Evolutionary conservation across 2,888 invertebrate species (phyloP).

Genomic region (Perithous albicinctus): DNA sequence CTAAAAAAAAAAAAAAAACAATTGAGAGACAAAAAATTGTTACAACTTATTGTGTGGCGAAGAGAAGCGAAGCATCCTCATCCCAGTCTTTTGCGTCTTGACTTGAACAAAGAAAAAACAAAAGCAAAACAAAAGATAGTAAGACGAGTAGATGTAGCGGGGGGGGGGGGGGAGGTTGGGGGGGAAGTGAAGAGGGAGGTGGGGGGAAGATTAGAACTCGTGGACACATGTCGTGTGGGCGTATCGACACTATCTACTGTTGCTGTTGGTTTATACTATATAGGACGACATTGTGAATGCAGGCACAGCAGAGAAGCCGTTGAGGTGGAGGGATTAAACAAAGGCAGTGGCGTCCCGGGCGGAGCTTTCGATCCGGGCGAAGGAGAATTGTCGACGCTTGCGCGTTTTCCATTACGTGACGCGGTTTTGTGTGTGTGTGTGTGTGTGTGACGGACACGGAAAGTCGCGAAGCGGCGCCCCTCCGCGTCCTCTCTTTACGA

Average conservation of each 20-base stretch:
- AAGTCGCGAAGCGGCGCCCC: constrained; percentile 59
- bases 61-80: constrained; percentile 14
- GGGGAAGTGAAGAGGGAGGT: not conserved
- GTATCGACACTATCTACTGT: constrained; percentile 70
- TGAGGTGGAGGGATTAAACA: constrained; percentile 78
- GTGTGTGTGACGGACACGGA: constrained; percentile 33
- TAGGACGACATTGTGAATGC: constrained; percentile 24
- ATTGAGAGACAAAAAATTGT: no score
- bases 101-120: not conserved
- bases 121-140: constrained; percentile 10
- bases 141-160: constrained; percentile 37
- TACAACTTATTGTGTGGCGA: constrained; percentile 14
- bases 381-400: constrained; percentile 66
- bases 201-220: constrained; percentile 58
- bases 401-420: constrained; percentile 46
- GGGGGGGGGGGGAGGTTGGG: not conserved
- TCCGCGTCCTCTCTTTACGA: no score
- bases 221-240: constrained; percentile 80
- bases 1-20: no score
- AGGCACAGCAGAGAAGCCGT: constrained; percentile 56
- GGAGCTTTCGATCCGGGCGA: constrained; percentile 80
- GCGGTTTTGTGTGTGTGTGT: no score
- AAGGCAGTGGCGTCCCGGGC: constrained; percentile 79
- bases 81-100: constrained; percentile 1
- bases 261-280: constrained; percentile 52